phyloP scores from a whole-genome alignment of 2,113 vertebrate species.

The Platysternon megacephalum region DNA sequence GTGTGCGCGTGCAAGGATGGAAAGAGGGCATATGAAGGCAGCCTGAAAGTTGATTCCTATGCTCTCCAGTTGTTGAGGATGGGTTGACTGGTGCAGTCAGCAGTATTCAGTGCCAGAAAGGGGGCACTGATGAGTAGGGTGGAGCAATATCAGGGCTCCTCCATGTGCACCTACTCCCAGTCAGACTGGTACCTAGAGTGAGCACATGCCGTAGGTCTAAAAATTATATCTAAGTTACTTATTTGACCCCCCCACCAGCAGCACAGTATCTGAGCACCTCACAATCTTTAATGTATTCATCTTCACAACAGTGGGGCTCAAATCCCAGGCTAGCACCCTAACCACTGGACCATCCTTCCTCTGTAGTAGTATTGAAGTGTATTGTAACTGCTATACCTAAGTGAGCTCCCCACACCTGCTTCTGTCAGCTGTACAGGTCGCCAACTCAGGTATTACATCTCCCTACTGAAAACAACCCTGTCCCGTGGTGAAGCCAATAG shows the following conservation, averaged over 20 bases:
- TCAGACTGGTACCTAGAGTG: neutral
- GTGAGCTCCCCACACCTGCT: neutral
- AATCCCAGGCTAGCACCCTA: neutral
- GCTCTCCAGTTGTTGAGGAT: neutral
- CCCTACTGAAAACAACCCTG: neutral
- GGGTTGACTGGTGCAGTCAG: fast-evolving
- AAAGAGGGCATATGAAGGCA: neutral
- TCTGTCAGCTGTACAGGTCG: neutral
- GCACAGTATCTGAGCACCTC: neutral
- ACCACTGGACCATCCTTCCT: neutral
- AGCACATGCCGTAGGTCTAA: neutral
- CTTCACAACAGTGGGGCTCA: neutral
- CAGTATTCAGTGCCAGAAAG: neutral
- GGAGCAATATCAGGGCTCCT: neutral
- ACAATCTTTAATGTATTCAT: neutral
- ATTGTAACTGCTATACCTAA: neutral
- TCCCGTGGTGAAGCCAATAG: neutral
- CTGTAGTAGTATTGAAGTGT: neutral
- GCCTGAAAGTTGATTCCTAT: neutral
- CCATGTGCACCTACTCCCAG: neutral
- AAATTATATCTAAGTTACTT: no score
- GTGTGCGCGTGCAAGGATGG: neutral
- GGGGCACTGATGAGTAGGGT: neutral
- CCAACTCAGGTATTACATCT: neutral
- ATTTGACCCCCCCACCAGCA: no score